Evolutionary conservation across 2,113 vertebrate species (phyloP).

Genomic region (Apistogramma diplotaenia): DNA sequence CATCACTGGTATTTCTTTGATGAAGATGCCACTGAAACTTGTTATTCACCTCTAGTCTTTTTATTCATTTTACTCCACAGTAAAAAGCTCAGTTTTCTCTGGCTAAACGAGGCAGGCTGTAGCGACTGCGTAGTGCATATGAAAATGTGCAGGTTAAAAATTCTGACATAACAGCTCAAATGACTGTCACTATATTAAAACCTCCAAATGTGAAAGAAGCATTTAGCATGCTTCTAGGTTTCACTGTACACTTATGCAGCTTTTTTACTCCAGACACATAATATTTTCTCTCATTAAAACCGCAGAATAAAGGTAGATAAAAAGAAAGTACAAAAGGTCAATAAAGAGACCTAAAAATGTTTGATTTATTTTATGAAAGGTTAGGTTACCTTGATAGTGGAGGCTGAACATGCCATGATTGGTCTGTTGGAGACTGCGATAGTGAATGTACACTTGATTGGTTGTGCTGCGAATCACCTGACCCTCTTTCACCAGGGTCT

Average conservation of each 20-base stretch:
- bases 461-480: conserved; percentile 91
- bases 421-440: conserved; percentile 82
- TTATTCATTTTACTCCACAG: background rate
- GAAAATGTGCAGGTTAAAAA: background rate
- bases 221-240: background rate
- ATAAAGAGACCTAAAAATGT: background rate
- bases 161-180: background rate
- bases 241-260: background rate
- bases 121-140: rapidly evolving
- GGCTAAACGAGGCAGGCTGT: background rate
- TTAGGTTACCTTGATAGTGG: conserved; percentile 86
- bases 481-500: conserved; percentile 87
- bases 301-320: background rate
- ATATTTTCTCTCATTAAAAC: background rate
- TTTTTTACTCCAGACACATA: background rate
- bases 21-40: background rate
- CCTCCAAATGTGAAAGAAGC: background rate
- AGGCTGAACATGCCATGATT: conserved; percentile 85
- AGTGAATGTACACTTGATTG: conserved; percentile 88
- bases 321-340: background rate
- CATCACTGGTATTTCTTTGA: background rate
- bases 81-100: background rate
- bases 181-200: background rate
- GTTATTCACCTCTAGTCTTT: background rate
- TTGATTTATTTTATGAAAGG: background rate